Percentiles rank a stretch among this genome's conserved stretches.
These are phyloP conservation scores for Zophobas atratus DNA, from an alignment of 1,140 invertebrate genomes.

Conservation along the genomic window DNA sequence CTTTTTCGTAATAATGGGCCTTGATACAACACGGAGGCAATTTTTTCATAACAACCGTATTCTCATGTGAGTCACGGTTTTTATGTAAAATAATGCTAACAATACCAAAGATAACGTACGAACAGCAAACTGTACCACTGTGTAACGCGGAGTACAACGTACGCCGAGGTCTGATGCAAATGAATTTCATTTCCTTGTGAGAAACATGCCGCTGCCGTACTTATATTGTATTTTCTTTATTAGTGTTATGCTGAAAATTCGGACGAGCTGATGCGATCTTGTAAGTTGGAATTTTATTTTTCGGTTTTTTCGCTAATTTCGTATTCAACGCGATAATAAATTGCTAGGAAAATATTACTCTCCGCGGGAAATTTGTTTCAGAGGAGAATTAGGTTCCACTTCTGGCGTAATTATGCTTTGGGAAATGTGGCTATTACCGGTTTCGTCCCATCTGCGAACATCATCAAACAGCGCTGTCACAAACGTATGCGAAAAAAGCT, in stretches of 20 bases:
- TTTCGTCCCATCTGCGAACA: too few species aligned
- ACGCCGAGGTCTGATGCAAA: constrained; percentile 15
- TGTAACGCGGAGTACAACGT: constrained; percentile 14
- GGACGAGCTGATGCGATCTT: neutral
- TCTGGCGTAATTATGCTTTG: too few species aligned
- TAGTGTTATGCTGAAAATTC: neutral
- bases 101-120: constrained; percentile 24
- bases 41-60: constrained; percentile 18
- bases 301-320: too few species aligned
- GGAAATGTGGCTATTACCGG: too few species aligned
- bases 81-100: constrained; percentile 24
- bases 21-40: constrained; percentile 1
- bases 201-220: neutral
- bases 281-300: too few species aligned
- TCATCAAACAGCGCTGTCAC: too few species aligned
- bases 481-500: too few species aligned
- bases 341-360: too few species aligned
- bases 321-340: too few species aligned
- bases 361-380: too few species aligned
- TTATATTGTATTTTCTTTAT: neutral
- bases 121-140: neutral
- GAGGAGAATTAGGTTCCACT: too few species aligned
- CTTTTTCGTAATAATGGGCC: neutral
- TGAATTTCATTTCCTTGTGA: constrained; percentile 22
- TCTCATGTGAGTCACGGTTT: constrained; percentile 24